Evolutionary conservation across 2,888 invertebrate species (phyloP).

Genomic region (Cephus spinipes): DNA sequence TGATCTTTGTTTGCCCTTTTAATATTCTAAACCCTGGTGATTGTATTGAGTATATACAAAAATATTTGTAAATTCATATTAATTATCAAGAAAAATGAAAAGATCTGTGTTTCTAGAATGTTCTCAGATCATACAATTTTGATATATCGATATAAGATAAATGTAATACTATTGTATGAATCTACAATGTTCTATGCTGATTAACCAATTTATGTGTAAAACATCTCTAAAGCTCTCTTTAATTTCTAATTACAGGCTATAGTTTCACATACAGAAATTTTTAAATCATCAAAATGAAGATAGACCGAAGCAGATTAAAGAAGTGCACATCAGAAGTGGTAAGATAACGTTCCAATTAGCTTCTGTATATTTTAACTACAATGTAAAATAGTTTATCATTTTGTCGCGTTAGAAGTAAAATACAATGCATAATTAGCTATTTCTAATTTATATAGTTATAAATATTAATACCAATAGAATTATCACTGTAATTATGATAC

Average conservation of each 20-base stretch:
- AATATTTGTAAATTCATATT: not conserved
- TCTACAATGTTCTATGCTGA: not conserved
- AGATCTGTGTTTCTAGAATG: not conserved
- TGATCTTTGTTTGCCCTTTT: not conserved
- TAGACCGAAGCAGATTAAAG: conserved; percentile 83
- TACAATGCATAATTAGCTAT: not conserved
- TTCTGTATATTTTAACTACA: conserved; percentile 4
- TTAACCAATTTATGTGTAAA: not conserved
- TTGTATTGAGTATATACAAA: not conserved
- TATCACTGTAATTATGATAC: not conserved
- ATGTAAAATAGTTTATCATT: no score
- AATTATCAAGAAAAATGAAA: not conserved
- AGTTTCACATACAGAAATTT: not conserved
- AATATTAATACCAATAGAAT: no score
- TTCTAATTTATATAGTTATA: no score
- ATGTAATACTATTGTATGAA: not conserved
- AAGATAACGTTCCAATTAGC: conserved; percentile 48
- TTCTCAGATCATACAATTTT: not conserved
- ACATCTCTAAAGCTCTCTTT: not conserved
- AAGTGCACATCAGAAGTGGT: conserved; percentile 87
- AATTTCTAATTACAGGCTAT: not conserved
- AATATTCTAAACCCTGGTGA: not conserved
- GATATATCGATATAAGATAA: not conserved
- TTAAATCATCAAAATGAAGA: conserved; percentile 75
- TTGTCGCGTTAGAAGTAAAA: not conserved